Evolutionary conservation across 1,140 invertebrate species (phyloP), one percentile per base, ranked within the genome.

Genomic region (Drosophila parabipectinata): DNA sequence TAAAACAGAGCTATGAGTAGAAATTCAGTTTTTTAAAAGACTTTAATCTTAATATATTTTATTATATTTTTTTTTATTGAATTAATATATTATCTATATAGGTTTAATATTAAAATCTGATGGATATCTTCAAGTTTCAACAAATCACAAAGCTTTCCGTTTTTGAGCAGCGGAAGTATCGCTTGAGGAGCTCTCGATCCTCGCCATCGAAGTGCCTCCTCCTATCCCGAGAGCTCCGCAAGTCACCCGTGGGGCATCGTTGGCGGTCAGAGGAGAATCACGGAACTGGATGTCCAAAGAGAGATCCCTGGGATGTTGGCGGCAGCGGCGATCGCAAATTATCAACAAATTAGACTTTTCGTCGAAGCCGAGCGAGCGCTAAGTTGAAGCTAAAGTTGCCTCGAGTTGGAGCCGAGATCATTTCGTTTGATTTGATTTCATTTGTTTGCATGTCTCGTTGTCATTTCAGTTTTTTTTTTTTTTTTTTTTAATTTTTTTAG

Each of bases 281-380:
- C 9, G 14, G 14, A 45, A 15, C 48, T n/a, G 34, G 9, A 9
- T 1, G 8, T 15, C 39, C 1, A 44, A 18, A 24, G 44, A 26
- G 4, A 47, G 45, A 41, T 50, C 18, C 60, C 15, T 59, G 48
- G 44, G 67, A n/a, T 39, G 50, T n/a, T n/a, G n/a, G n/a, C n/a
- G n/a, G 37, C 77, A 55, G 66, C 82, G 72, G 75, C 80, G 77
- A 67, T 87, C 71, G 77, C 88, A 90, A 90, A 90, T 90, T 90
- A 90, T 90, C 87, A 90, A 87, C 88, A 90, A 90, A 90, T 90
- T 90, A 90, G 87, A 76, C 79, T 84, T 90, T 90, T 90, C 88
- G 88, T 88, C 82, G 82, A 90, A 90, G 55, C 69, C 44, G 41
- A 30, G 32, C 39, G 59, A 30, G 32, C 39, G 59, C 45, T 34